These are phyloP conservation scores for Heliconius hortense DNA, from an alignment of 2,888 invertebrate species.

Conservation along the genomic window DNA sequence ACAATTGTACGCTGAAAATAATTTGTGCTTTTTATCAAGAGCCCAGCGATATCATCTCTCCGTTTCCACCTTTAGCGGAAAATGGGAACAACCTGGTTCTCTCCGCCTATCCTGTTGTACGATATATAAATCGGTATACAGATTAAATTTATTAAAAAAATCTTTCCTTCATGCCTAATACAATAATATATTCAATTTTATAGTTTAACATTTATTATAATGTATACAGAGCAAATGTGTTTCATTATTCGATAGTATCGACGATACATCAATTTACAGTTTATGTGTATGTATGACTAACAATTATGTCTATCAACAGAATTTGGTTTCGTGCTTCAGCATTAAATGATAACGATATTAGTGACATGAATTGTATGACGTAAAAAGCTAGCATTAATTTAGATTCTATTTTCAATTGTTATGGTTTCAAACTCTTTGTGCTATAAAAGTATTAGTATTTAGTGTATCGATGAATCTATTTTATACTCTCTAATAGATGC, in stretches of 20 bases:
- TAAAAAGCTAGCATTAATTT: background rate
- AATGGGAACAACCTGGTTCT: too few species aligned
- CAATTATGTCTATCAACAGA: constrained; percentile 2
- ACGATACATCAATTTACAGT: constrained; percentile 9
- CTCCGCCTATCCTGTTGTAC: too few species aligned
- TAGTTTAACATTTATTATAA: background rate
- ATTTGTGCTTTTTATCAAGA: too few species aligned
- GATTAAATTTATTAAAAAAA: background rate
- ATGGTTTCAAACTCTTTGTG: too few species aligned
- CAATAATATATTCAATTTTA: background rate
- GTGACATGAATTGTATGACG: background rate
- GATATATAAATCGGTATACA: too few species aligned
- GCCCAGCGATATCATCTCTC: too few species aligned
- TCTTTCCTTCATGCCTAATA: background rate
- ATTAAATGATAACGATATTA: constrained; percentile 10
- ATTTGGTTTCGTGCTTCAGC: constrained; percentile 14
- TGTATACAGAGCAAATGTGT: background rate
- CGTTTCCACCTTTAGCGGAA: too few species aligned
- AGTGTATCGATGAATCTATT: too few species aligned
- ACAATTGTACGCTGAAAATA: too few species aligned
- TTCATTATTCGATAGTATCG: background rate
- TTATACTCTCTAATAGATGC: too few species aligned
- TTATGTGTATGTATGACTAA: constrained; percentile 4
- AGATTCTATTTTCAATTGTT: background rate
- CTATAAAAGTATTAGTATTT: too few species aligned